Evolutionary conservation across 2,888 invertebrate species (phyloP).

Genomic region (Cerastoderma edule): DNA sequence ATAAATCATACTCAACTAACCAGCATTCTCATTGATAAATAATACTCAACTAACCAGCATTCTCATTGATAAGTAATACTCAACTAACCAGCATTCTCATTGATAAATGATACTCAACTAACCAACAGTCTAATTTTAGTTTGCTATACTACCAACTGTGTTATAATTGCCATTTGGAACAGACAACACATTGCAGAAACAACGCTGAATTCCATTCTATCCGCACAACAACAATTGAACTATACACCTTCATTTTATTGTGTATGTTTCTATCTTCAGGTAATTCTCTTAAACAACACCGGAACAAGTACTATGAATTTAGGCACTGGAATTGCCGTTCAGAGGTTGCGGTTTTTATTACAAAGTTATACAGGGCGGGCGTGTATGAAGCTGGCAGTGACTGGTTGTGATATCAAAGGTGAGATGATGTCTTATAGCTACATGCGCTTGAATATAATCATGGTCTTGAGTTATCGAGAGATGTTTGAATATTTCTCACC

Average conservation of each 20-base stretch:
- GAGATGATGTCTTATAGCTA: neutral
- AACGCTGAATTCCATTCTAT: neutral
- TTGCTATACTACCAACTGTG: neutral
- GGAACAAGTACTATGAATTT: neutral
- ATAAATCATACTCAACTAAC: too few species aligned
- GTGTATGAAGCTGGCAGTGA: slow-evolving; percentile 47
- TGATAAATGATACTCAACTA: too few species aligned
- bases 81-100: too few species aligned
- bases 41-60: too few species aligned
- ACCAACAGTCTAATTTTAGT: neutral
- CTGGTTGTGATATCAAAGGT: slow-evolving; percentile 43
- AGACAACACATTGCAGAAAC: neutral
- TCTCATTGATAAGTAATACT: too few species aligned
- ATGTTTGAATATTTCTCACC: too few species aligned
- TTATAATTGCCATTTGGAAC: neutral
- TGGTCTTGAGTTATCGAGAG: too few species aligned
- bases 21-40: too few species aligned
- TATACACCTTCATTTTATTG: neutral
- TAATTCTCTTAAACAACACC: neutral
- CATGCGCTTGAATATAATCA: too few species aligned
- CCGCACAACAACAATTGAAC: neutral
- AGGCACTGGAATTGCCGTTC: slow-evolving; percentile 33
- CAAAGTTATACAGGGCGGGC: slow-evolving; percentile 16
- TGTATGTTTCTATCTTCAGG: neutral
- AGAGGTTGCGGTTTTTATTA: slow-evolving; percentile 34